These are phyloP conservation scores for Ibidorhyncha struthersii DNA, from an alignment of 2,113 vertebrate genomes.

Conservation along the genomic window DNA sequence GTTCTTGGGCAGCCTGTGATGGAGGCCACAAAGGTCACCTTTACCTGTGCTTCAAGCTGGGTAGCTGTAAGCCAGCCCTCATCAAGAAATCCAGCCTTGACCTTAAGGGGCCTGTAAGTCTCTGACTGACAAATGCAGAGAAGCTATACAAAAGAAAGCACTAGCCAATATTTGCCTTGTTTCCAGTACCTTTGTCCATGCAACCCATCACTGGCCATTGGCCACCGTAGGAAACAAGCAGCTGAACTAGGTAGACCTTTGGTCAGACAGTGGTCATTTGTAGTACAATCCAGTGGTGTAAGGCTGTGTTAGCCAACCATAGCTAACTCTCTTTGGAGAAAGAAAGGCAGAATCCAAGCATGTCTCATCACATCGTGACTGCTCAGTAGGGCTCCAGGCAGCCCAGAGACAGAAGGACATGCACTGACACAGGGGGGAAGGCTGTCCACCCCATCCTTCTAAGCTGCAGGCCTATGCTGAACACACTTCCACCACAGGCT, in stretches of 20 bases:
- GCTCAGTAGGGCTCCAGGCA: accelerated
- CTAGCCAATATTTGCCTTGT: background rate
- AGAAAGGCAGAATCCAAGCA: background rate
- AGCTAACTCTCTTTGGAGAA: background rate
- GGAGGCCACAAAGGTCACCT: background rate
- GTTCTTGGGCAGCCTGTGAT: background rate
- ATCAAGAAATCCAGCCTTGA: background rate
- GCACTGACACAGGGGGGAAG: background rate
- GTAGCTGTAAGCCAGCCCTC: background rate
- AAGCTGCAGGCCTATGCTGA: background rate
- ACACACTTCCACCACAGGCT: background rate
- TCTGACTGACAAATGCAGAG: background rate
- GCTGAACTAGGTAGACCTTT: background rate
- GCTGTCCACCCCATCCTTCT: background rate
- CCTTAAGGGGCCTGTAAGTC: background rate
- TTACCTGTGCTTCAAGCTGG: background rate
- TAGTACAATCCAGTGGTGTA: background rate
- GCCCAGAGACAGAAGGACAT: background rate
- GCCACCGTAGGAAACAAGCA: background rate
- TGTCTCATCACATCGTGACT: background rate
- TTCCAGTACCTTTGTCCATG: background rate
- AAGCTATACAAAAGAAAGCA: background rate
- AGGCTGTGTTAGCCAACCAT: background rate
- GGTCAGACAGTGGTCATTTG: background rate
- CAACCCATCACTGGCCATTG: background rate